Conservation (phyloP, 2,113 vertebrate genomes). For the Notechis scutatus region DNA sequence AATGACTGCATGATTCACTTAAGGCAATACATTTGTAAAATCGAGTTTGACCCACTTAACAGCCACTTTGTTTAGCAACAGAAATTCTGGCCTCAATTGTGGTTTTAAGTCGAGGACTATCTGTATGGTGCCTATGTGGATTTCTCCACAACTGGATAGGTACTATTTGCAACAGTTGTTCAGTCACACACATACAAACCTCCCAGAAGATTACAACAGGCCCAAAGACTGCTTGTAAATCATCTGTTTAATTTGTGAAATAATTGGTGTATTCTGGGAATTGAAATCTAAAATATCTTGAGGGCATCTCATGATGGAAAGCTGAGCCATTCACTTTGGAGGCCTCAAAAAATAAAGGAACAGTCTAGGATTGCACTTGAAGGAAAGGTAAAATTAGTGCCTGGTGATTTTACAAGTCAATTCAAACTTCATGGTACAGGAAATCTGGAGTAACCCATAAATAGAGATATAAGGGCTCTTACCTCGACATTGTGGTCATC, state of each 20-base stretch:
- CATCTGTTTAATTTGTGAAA: neutral
- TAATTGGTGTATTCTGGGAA: neutral
- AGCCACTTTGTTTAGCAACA: neutral
- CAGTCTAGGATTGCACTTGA: neutral
- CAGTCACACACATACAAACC: neutral
- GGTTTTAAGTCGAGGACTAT: neutral
- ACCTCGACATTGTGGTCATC: constrained; percentile 75
- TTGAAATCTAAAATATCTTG: neutral
- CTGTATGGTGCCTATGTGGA: neutral
- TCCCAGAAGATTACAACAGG: neutral
- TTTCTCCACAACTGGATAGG: neutral
- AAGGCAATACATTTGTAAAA: neutral
- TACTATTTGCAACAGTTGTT: neutral
- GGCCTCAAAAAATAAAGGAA: neutral
- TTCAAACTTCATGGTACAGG: neutral
- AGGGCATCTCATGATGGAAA: neutral
- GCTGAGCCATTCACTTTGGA: neutral
- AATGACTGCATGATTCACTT: neutral
- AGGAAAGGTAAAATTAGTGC: neutral
- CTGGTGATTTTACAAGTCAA: neutral
- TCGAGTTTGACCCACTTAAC: neutral
- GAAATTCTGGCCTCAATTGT: neutral
- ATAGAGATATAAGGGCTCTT: neutral
- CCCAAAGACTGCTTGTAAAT: neutral
- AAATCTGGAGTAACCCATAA: neutral